A percentile compares a stretch with the other conserved stretches of the same genome.
Conservation (phyloP, 2,113 vertebrate species). For the Clupea harengus region DNA sequence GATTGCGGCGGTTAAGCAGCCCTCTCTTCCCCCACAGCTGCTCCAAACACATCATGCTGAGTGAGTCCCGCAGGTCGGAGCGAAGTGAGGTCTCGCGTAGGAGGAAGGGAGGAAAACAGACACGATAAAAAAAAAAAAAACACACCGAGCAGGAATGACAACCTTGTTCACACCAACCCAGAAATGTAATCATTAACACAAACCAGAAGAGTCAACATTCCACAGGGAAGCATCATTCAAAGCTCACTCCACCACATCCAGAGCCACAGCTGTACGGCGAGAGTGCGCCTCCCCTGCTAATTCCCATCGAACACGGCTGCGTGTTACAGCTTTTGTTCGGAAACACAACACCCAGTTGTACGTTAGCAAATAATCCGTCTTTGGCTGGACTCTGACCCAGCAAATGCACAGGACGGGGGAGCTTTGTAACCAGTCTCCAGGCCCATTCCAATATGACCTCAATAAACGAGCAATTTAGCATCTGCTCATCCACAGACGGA, state of each 20-base stretch:
- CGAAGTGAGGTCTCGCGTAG: not conserved
- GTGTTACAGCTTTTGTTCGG: not conserved
- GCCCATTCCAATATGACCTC: slow-evolving; percentile 14
- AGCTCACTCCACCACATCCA: not conserved
- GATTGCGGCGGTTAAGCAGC: not conserved
- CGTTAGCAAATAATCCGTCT: not conserved
- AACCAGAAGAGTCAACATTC: not conserved
- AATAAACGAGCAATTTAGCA: slow-evolving; percentile 19
- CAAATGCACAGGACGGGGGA: not conserved
- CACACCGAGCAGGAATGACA: slow-evolving; percentile 6
- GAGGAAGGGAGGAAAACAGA: not conserved
- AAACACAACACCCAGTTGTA: not conserved
- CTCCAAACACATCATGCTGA: not conserved
- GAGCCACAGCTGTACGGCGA: not conserved
- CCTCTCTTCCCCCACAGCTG: not conserved
- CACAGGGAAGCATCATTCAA: not conserved
- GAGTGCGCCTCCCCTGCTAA: not conserved
- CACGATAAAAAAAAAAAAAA: not conserved
- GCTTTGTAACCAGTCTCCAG: not conserved
- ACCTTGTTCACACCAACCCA: not conserved
- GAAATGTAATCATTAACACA: slow-evolving; percentile 1
- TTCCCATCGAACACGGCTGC: not conserved
- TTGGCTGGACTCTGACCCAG: not conserved
- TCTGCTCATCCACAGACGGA: slow-evolving; percentile 13
- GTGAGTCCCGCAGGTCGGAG: not conserved